These are phyloP conservation scores for Panulirus ornatus DNA, from an alignment of 1,140 invertebrate species.

Conservation along the genomic window DNA sequence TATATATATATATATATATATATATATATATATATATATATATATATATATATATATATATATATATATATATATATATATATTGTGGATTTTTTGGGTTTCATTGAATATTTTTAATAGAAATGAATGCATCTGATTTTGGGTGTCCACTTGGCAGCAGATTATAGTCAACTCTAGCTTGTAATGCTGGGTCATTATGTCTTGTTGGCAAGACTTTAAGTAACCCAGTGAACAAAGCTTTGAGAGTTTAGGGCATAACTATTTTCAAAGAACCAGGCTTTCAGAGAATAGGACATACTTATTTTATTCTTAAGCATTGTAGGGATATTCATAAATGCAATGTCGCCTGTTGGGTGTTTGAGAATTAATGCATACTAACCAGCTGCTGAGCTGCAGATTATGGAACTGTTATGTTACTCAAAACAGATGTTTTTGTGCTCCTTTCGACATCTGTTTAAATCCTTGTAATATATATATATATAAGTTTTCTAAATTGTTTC, in stretches of 20 bases:
- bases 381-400: constrained; percentile 22
- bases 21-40: too few species aligned
- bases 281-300: constrained; percentile 30
- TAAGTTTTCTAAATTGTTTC: too few species aligned
- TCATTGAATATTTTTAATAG: constrained; percentile 52
- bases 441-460: constrained; percentile 16
- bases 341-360: constrained; percentile 27
- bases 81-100: constrained; percentile 51
- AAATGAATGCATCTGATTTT: constrained; percentile 60
- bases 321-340: constrained; percentile 12
- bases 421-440: neutral
- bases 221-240: constrained; percentile 35
- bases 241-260: constrained; percentile 18
- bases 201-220: constrained; percentile 31
- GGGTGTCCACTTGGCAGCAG: constrained; percentile 58
- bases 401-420: neutral
- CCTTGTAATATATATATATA: too few species aligned
- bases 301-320: constrained; percentile 17
- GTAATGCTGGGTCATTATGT: neutral
- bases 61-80: too few species aligned
- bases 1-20: too few species aligned
- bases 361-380: constrained; percentile 29
- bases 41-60: too few species aligned
- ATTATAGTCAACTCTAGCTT: constrained; percentile 47
- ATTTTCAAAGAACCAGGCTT: constrained; percentile 28